Percentiles rank a stretch among this genome's conserved stretches.
phyloP scores from a whole-genome alignment of 2,888 invertebrate species.

The Pseudococcus jackbeardsleyi region DNA sequence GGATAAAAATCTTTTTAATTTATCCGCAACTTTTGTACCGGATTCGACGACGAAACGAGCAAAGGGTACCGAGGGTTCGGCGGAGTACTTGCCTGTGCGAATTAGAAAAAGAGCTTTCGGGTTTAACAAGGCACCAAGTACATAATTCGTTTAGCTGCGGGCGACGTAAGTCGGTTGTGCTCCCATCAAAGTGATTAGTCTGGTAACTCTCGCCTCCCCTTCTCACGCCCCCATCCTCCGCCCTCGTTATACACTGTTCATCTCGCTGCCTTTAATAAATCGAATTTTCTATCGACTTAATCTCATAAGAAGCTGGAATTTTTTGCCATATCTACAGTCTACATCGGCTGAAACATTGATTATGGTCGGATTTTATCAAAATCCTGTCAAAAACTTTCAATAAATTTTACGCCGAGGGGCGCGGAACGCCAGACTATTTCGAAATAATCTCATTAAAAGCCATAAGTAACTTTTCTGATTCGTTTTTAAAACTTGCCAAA shows the following conservation, averaged over 20 bases:
- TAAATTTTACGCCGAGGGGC: neutral
- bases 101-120: too few relatives aligned
- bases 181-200: constrained; percentile 9
- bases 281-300: constrained; percentile 23
- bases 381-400: constrained; percentile 33
- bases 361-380: constrained; percentile 17
- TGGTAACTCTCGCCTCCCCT: neutral
- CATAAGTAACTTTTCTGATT: constrained; percentile 45
- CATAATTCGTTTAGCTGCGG: neutral
- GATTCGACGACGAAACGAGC: too few relatives aligned
- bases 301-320: neutral
- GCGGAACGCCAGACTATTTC: neutral
- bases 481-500: constrained; percentile 50
- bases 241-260: too few relatives aligned
- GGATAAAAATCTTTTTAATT: constrained; percentile 47
- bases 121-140: neutral
- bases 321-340: neutral
- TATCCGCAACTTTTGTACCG: neutral
- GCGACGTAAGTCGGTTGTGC: neutral
- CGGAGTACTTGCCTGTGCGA: too few relatives aligned
- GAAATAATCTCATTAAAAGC: constrained; percentile 43
- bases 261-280: neutral
- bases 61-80: too few relatives aligned
- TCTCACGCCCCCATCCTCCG: neutral
- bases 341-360: neutral